Evolutionary conservation across 2,888 invertebrate genomes (phyloP).

Genomic region (Osedax frankpressi): DNA sequence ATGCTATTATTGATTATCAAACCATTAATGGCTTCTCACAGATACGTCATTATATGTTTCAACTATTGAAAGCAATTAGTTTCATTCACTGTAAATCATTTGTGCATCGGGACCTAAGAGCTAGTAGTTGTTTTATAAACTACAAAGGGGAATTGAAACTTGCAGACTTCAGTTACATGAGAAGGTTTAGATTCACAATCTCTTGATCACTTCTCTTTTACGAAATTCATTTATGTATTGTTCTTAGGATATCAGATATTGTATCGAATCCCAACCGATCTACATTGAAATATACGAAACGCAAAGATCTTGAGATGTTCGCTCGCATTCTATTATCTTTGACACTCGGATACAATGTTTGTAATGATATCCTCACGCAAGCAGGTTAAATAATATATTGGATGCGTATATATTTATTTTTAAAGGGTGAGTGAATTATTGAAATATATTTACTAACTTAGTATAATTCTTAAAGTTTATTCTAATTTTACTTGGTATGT

Average conservation of each 20-base stretch:
- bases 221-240: too few species aligned
- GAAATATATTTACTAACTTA: too few species aligned
- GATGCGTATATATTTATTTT: too few species aligned
- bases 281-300: neutral
- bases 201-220: too few species aligned
- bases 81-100: slow-evolving; percentile 70
- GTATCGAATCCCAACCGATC: neutral
- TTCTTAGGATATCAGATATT: neutral
- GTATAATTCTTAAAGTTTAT: too few species aligned
- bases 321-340: neutral
- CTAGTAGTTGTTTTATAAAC: slow-evolving; percentile 51
- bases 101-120: slow-evolving; percentile 64
- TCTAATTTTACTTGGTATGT: too few species aligned
- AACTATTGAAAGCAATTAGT: slow-evolving; percentile 61
- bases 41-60: slow-evolving; percentile 58
- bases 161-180: slow-evolving; percentile 61
- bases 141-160: slow-evolving; percentile 54
- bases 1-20: too few species aligned
- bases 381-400: too few species aligned
- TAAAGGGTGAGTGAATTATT: too few species aligned
- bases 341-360: neutral
- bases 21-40: slow-evolving; percentile 46
- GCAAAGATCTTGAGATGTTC: neutral
- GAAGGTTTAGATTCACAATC: slow-evolving; percentile 49
- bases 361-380: neutral